Base-by-base conservation (phyloP, 1,140 invertebrate species). In the Latrodectus geometricus region DNA sequence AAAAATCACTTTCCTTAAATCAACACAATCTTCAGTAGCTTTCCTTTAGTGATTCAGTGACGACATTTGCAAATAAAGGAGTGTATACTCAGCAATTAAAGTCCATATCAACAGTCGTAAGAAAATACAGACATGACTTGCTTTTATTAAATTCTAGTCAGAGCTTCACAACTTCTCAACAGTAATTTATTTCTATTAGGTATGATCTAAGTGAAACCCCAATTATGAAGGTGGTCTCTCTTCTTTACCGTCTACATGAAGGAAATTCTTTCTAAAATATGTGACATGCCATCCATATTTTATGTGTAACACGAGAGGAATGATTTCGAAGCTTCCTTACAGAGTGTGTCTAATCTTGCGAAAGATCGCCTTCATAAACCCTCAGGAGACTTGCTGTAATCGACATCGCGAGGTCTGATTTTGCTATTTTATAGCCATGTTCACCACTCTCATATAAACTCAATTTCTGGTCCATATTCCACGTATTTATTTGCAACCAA, bases 341-440 rank as follows among this genome's bases (percentile, higher is more conserved):
- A 65, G 54, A 65, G 21, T 74, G 82, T 65, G 48, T 48, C 72
- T 35, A 75, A 84, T 84, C 82, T 75, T 23, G 73, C 49, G 68
- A 76, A 48, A 23, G 73, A 84, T 84, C 82, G 74, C 49, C 11
- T 48, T 69, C 61, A 84, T 84, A 84, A 84, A 84, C 52, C 80
- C 80, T 72, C 35, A 48, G 80, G 23, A 68, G 69, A 35, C 52
- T 35, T 54, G 23, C 54, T 14, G 56, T 49, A 80, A 80, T 70
- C 78, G 52, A 61, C 78, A 68, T 70, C 78, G 70, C 23, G 54
- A 15, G 52, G 48, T 69, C 48, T 14, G 54, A 61, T 61, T 17
- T 61, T 14, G 54, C 11, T 84, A 69, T 61, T 84, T 84, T 76
- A 84, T 84, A 68, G 82, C 82, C 65, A 74, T 84, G 82, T 84